Percentiles rank a stretch among this genome's conserved stretches.
These are phyloP conservation scores for Hydropsyche betteni DNA, from an alignment of 2,888 invertebrate genomes.

Conservation along the genomic window DNA sequence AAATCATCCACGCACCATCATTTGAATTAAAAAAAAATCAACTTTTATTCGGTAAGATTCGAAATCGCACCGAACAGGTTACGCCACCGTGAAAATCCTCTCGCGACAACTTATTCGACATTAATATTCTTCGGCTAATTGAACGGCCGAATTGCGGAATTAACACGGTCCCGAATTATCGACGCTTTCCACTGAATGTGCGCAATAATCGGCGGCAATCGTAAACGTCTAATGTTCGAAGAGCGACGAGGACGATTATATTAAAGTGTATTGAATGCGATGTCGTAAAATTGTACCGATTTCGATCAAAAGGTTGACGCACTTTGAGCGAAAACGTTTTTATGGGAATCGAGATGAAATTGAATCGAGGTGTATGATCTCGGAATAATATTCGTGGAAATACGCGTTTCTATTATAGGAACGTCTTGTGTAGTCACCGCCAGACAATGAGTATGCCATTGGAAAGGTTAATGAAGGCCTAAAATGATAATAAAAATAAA, in stretches of 20 bases:
- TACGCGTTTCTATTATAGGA: neutral
- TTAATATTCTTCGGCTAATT: too few species aligned
- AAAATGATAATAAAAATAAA: neutral
- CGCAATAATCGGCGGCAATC: too few species aligned
- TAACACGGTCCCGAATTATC: too few species aligned
- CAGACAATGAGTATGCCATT: neutral
- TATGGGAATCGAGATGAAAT: neutral
- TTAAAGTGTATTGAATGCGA: slow-evolving; percentile 16
- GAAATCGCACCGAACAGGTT: too few species aligned
- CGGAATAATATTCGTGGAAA: too few species aligned
- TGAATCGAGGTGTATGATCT: neutral
- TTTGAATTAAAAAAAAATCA: too few species aligned
- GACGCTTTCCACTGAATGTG: too few species aligned
- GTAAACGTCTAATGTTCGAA: neutral
- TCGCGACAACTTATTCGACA: too few species aligned
- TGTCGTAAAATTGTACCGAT: slow-evolving; percentile 8
- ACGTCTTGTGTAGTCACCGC: slow-evolving; percentile 1
- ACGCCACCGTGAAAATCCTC: too few species aligned
- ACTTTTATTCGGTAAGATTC: too few species aligned
- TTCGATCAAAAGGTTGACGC: slow-evolving; percentile 18
- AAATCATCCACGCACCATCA: too few species aligned
- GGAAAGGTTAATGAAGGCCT: slow-evolving; percentile 4
- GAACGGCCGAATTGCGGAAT: too few species aligned
- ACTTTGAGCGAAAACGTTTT: neutral
- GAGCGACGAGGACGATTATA: slow-evolving; percentile 8